Conservation (phyloP, 2,113 vertebrate species). For the Cinclus mexicanus region DNA sequence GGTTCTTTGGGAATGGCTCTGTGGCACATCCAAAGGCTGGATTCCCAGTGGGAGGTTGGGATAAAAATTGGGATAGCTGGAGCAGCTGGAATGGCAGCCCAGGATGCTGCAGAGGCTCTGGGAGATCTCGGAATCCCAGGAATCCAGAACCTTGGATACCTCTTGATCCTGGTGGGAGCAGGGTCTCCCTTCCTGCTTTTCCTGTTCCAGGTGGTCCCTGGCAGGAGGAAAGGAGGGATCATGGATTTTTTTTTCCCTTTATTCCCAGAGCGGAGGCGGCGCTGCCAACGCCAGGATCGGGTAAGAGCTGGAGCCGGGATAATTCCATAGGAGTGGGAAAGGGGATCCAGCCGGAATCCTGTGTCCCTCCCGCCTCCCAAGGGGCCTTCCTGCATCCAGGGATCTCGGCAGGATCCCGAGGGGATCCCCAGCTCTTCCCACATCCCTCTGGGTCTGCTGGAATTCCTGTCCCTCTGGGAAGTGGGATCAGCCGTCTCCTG, state of each 20-base stretch:
- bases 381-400: background rate
- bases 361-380: fast-evolving
- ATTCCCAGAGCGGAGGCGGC: background rate
- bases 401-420: background rate
- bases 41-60: fast-evolving
- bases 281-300: fast-evolving
- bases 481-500: background rate
- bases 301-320: background rate
- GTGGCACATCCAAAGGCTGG: background rate
- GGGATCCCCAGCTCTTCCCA: background rate
- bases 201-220: fast-evolving
- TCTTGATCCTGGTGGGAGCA: background rate
- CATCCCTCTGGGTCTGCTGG: background rate
- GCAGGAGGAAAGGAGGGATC: background rate
- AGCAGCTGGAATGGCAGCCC: background rate
- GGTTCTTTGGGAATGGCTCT: background rate
- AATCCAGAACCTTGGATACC: background rate
- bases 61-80: fast-evolving
- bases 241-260: background rate
- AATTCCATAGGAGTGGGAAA: background rate
- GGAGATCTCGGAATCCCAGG: background rate
- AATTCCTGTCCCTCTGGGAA: background rate
- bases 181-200: background rate
- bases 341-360: background rate
- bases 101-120: too few species aligned